Base-by-base conservation (phyloP, 2,113 vertebrate species). In the Nothoprocta perdicaria region DNA sequence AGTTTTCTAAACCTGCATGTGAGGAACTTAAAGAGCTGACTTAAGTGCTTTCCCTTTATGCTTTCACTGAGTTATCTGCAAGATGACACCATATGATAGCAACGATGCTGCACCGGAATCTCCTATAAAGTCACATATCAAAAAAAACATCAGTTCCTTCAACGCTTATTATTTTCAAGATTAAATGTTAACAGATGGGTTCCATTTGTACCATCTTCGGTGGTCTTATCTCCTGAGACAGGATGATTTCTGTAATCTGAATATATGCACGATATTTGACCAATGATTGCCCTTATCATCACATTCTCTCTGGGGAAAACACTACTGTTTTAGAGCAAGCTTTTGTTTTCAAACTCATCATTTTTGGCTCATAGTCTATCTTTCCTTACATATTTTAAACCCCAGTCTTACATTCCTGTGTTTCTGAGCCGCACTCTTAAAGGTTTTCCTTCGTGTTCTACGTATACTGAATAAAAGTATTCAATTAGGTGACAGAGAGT, bases 21-120 rank as follows among this genome's bases (percentile, higher is more conserved):
- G 60, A 57, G 61, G 22, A 60, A 53, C 24, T 1, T 3, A 80
- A 29, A 9, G 35, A 6, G 40, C 41, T 52, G 74, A 58, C 38
- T 19, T n/a, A 12, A 45, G 0, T 6, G 14, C n/a, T 19, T 24
- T 17, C n/a, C 6, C 26, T 3, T 53, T 21, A 7, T 45, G 8
- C 45, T n/a, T 62, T 6, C 68, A 16, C 66, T 18, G 72, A 46
- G 4, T 9, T 2, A 2, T 19, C 72, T 7, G 16, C 46, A 6
- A 15, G 19, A 41, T 7, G 29, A 23, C 45, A 27, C 46, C 3
- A 1, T 27, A 48, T 6, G 48, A 41, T 9, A 23, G 2, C 2
- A 0, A 14, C 8, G 46, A 5, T 10, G 23, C 73, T 27, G 46
- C 23, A 5, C 55, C 16, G 61, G 7, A 35, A 14, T 65, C 53